Evolutionary conservation across 1,140 invertebrate genomes (phyloP), one percentile per base, ranked within the genome.

Genomic region (Carcinoscorpius rotundicauda): DNA sequence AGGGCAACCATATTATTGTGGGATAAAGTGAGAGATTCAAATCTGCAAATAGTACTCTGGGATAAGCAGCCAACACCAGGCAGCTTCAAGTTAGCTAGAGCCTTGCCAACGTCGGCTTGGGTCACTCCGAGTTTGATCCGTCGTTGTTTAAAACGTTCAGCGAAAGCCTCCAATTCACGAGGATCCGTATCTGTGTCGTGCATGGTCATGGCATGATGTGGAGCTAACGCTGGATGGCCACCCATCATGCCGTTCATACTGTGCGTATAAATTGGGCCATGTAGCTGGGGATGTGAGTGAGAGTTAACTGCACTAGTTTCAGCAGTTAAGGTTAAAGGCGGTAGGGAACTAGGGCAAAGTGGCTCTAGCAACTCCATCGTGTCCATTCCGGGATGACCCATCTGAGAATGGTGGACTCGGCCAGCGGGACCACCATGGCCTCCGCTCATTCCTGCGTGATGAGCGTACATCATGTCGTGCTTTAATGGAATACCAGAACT

Each of bases 1-100:
- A 99, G 80, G 3, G 97, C 97, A 71, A 99, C 97, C 97, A 99
- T 99, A 77, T 99, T 99, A 81, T 99, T 99, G 79, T 99, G 97
- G 64, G 92, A 96, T 4, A 99, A 82, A 0, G 97, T 99, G 49
- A 99, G 80, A 49, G 93, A 97, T 78, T 99, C 97, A 78, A 99
- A 99, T 67, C 96, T 84, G 70, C 74, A 79, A 76, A 99, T 99
- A 67, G 97, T 99, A 75, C 91, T 96, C 78, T 99, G 97, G 49
- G 93, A 97, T 0, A 99, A 83, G 0, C 94, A 94, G 1, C 97
- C 97, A 1, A 99, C 97, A 10, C 97, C 97, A 3, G 97, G 96
- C 66, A 99, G 82, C 78, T 98, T 98, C 8, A 99, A 83, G 79
- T 98, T 98, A 10, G 95, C 96, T 65, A 99, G 81, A 0, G 97